Conservation (phyloP, 2,797 vertebrate species). For the Sebastes umbrosus region DNA sequence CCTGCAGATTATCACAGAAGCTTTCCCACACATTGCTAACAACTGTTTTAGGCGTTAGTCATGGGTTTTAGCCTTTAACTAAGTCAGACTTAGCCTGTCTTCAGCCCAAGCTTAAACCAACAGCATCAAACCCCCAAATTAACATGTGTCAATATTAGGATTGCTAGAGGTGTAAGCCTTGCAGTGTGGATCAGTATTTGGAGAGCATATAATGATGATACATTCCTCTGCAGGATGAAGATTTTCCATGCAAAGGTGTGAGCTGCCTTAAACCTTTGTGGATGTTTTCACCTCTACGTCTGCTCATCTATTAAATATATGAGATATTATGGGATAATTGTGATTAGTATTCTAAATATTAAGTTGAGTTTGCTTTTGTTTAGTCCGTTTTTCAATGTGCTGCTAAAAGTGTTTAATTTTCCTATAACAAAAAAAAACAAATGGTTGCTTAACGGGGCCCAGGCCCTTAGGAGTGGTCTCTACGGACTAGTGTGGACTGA, state of each 20-base stretch:
- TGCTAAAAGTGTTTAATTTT: neutral
- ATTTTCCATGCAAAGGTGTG: neutral
- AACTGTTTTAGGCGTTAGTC: neutral
- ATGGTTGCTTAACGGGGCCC: neutral
- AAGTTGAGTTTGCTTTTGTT: neutral
- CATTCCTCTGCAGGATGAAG: neutral
- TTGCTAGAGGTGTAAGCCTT: neutral
- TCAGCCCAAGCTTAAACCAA: neutral
- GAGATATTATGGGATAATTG: neutral
- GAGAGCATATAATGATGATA: neutral
- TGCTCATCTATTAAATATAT: neutral
- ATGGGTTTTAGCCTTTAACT: neutral
- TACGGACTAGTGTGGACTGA: neutral
- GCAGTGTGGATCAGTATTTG: neutral
- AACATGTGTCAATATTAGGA: neutral
- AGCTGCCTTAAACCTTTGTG: neutral
- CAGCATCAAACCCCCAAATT: neutral
- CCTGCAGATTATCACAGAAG: neutral
- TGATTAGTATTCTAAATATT: accelerated
- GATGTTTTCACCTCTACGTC: neutral
- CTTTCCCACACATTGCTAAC: neutral
- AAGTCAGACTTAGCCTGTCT: neutral
- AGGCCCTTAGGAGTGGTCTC: no score
- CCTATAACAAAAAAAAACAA: neutral
- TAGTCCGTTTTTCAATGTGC: neutral